A percentile compares a stretch with the other conserved stretches of the same genome.
Conservation (phyloP, 1,140 invertebrate genomes). For the Caenorhabditis latens region DNA sequence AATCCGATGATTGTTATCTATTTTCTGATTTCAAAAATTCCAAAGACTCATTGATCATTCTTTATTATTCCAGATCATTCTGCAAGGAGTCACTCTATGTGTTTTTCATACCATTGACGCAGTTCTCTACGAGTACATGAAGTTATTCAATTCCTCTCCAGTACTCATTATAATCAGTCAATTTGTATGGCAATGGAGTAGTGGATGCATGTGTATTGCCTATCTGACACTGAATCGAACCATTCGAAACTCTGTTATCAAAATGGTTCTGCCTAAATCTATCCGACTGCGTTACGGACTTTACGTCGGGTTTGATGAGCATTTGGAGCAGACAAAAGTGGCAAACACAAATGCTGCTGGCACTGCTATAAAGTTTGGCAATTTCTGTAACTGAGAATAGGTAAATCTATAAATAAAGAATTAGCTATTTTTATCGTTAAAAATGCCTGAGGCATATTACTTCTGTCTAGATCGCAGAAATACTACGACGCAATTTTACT, state of each 20-base stretch:
- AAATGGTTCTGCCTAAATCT: background rate
- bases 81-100: conserved; percentile 41
- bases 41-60: background rate
- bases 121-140: conserved; percentile 48
- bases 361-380: background rate
- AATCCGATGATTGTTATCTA: background rate
- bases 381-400: background rate
- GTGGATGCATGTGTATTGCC: background rate
- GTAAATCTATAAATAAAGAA: too few relatives aligned
- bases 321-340: background rate
- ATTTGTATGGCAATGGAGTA: background rate
- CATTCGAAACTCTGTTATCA: background rate
- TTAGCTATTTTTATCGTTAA: too few relatives aligned
- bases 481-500: too few relatives aligned
- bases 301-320: background rate
- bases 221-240: conserved; percentile 4
- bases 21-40: too few relatives aligned
- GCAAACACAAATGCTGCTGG: background rate
- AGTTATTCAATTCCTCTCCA: conserved; percentile 13
- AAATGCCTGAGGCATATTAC: too few relatives aligned
- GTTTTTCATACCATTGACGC: conserved; percentile 12
- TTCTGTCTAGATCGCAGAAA: too few relatives aligned
- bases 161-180: background rate
- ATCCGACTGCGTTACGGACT: background rate
- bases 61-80: conserved; percentile 30